Evolutionary conservation across 2,888 invertebrate species (phyloP).

Genomic region (Erannis defoliaria): DNA sequence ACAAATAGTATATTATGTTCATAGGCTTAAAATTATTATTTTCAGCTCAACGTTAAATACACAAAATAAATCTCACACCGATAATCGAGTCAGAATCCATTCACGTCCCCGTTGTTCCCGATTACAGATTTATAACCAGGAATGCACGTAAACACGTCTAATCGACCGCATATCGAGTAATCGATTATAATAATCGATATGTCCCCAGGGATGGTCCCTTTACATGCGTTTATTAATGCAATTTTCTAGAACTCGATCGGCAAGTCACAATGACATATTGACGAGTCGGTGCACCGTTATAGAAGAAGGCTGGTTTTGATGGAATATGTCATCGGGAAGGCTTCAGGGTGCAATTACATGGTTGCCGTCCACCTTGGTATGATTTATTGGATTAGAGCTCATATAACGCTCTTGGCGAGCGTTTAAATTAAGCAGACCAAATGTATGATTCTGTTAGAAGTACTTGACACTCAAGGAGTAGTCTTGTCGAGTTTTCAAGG

Average conservation of each 20-base stretch:
- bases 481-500: neutral
- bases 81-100: conserved; percentile 33
- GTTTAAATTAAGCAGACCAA: conserved; percentile 52
- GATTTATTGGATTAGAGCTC: conserved; percentile 74
- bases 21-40: neutral
- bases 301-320: conserved; percentile 63
- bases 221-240: conserved; percentile 77
- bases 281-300: conserved; percentile 41
- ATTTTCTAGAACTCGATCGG: conserved; percentile 76
- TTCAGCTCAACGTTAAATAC: conserved; percentile 1
- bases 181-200: conserved; percentile 78
- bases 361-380: conserved; percentile 62
- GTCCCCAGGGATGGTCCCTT: conserved; percentile 74
- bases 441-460: conserved; percentile 1
- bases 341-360: conserved; percentile 74
- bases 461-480: neutral
- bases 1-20: no score
- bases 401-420: conserved; percentile 68
- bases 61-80: conserved; percentile 39
- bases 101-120: conserved; percentile 23
- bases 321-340: conserved; percentile 78
- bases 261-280: conserved; percentile 76
- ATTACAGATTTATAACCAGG: conserved; percentile 35
- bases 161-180: conserved; percentile 60
- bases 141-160: conserved; percentile 62